Conservation (phyloP, 2,113 vertebrate genomes). For the Lepisosteus osseus region DNA sequence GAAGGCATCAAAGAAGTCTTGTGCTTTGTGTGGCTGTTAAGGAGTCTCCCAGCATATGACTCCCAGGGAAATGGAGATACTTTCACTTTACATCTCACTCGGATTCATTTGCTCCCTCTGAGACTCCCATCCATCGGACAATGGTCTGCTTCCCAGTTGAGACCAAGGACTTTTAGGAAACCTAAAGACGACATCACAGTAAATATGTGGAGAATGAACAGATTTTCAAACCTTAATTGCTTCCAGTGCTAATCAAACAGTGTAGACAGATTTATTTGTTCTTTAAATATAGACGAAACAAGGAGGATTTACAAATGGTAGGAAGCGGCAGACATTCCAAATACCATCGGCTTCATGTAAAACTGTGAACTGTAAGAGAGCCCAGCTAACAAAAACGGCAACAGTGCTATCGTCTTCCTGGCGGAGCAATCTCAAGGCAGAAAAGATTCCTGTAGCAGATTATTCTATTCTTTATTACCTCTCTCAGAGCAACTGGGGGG, state of each 20-base stretch:
- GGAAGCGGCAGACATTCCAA: constrained; percentile 48
- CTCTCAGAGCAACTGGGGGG: constrained; percentile 41
- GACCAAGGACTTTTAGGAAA: too few species aligned
- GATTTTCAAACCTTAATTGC: constrained; percentile 40
- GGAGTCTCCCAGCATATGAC: too few species aligned
- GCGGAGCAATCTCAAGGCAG: constrained; percentile 36
- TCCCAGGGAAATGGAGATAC: too few species aligned
- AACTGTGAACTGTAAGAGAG: constrained; percentile 38
- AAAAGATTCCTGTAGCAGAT: constrained; percentile 43
- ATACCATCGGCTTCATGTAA: constrained; percentile 42
- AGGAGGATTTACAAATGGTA: constrained; percentile 30
- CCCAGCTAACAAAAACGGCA: constrained; percentile 43
- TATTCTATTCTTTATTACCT: constrained; percentile 36
- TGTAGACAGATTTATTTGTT: constrained; percentile 21
- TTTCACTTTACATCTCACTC: too few species aligned
- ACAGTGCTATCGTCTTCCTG: constrained; percentile 31
- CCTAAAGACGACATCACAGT: too few species aligned
- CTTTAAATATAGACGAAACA: constrained; percentile 23
- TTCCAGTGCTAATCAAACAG: constrained; percentile 38
- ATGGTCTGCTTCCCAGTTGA: too few species aligned
- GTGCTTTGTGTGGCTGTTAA: too few species aligned
- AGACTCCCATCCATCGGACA: too few species aligned
- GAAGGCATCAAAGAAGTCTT: too few species aligned
- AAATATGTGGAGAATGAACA: too few species aligned
- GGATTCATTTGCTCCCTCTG: too few species aligned